A percentile compares a stretch with the other conserved stretches of the same genome.
phyloP scores from a whole-genome alignment of 2,797 vertebrate species.

The Poliocrania exsul region DNA sequence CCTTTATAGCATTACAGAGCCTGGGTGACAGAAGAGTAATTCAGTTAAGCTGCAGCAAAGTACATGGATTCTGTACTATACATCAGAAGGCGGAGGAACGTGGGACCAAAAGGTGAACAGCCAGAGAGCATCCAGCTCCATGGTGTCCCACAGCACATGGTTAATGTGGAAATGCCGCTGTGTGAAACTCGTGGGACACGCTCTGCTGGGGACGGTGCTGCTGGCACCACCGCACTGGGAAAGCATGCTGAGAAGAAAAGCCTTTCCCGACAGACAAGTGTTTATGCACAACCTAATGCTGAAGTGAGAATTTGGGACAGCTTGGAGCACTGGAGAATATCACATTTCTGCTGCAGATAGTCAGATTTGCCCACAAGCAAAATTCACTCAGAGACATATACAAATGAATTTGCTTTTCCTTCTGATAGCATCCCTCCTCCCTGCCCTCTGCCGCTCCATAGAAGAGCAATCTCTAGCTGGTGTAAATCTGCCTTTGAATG shows the following conservation, averaged over 20 bases:
- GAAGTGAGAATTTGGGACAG: not conserved
- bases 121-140: not conserved
- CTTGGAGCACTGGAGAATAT: not conserved
- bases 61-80: not conserved
- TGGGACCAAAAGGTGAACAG: not conserved
- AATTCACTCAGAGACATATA: not conserved
- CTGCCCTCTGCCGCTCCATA: not conserved
- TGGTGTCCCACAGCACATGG: fast-evolving
- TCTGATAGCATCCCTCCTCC: not conserved
- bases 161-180: not conserved
- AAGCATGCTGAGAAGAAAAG: not conserved
- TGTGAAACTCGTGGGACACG: not conserved
- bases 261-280: not conserved
- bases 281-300: not conserved
- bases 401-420: not conserved
- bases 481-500: not conserved
- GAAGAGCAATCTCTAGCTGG: not conserved
- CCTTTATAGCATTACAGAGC: not conserved
- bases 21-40: constrained; percentile 19
- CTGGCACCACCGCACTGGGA: fast-evolving
- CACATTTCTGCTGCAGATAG: not conserved
- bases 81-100: not conserved
- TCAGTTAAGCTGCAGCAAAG: not conserved
- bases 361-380: not conserved
- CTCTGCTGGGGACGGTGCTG: not conserved